Base-by-base conservation (phyloP, 2,888 invertebrate genomes). In the Biston betularia region DNA sequence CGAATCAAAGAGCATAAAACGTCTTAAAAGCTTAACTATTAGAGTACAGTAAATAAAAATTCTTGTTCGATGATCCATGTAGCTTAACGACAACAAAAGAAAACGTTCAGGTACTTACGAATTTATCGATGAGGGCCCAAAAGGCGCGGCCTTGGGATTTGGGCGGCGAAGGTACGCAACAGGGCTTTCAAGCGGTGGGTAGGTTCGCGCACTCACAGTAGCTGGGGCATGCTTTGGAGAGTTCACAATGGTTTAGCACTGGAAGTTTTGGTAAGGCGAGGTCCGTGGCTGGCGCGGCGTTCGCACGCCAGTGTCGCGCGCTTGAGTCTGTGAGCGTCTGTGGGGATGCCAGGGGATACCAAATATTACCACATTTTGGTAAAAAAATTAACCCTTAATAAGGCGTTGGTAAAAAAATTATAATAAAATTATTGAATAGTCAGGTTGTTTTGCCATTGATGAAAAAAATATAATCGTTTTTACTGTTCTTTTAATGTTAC, bases 281-380 rank as follows among this genome's bases (percentile, higher is more conserved):
- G 73, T 73, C 72, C 63, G 79, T 74, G 79, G 79, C 75, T 75
- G 73, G 80, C 78, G 88, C 89, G 89, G 90, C 92, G 92, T 92
- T 88, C 89, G 85, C 80, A 84, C 89, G 88, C 89, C 88, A 84
- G 89, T 82, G 82, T 84, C 82, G 85, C 92, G 88, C 87, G 90
- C 83, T 85, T 75, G 75, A 82, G 80, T 93, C 92, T 92, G 90
- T 73, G 79, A 77, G 77, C 77, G 73, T 75, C 76, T 69, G 76
- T 40, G 42, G 82, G 70, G 82, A 82, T 83, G 78, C 84, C 75
- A 82, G 55, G 11, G 14, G 6, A 9, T 9, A 0, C 4, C 11
- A 14, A n/a, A 46, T 34, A 46, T 56, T 68, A 56, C 63, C 59
- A 12, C n/a, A 34, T 56, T 46, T 38, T 33, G 55, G 55, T 42